phyloP scores from a whole-genome alignment of 1,140 invertebrate genomes.

The Danaus melanippus region DNA sequence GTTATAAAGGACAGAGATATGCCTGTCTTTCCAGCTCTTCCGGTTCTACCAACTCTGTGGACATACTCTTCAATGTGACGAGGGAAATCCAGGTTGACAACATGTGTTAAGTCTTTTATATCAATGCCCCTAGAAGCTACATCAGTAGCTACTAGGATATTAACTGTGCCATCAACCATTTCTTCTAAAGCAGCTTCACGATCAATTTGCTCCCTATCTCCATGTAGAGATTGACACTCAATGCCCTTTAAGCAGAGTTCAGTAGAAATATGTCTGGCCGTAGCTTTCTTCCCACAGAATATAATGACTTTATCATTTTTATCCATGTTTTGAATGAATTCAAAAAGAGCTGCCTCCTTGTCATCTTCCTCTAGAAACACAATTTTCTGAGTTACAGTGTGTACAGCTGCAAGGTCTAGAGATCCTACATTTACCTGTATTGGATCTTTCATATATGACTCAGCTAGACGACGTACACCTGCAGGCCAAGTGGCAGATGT shows the following conservation, averaged over 20 bases:
- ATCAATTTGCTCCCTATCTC: constrained; percentile 89
- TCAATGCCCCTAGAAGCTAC: constrained; percentile 93
- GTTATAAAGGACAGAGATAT: constrained; percentile 87
- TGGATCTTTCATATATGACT: constrained; percentile 89
- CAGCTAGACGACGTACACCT: constrained; percentile 85
- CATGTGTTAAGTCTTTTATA: constrained; percentile 92
- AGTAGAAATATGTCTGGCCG: constrained; percentile 85
- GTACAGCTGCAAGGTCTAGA: constrained; percentile 87
- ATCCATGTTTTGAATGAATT: constrained; percentile 78
- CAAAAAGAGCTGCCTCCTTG: constrained; percentile 58
- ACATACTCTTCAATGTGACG: constrained; percentile 93
- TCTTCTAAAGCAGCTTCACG: constrained; percentile 89
- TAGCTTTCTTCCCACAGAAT: constrained; percentile 88
- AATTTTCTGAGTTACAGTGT: constrained; percentile 85
- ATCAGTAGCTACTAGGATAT: constrained; percentile 94
- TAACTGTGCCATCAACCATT: constrained; percentile 81
- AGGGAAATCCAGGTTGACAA: constrained; percentile 90
- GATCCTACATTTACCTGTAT: constrained; percentile 91
- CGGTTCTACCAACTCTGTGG: constrained; percentile 89
- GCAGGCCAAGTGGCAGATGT: constrained; percentile 91
- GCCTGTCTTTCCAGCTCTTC: constrained; percentile 88
- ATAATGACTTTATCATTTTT: constrained; percentile 87
- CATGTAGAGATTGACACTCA: constrained; percentile 85
- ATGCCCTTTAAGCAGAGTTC: constrained; percentile 81
- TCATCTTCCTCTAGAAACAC: constrained; percentile 82